Percentiles rank a stretch among this genome's conserved stretches.
phyloP scores from a whole-genome alignment of 2,888 invertebrate genomes.

The Drosophila aldrichi region DNA sequence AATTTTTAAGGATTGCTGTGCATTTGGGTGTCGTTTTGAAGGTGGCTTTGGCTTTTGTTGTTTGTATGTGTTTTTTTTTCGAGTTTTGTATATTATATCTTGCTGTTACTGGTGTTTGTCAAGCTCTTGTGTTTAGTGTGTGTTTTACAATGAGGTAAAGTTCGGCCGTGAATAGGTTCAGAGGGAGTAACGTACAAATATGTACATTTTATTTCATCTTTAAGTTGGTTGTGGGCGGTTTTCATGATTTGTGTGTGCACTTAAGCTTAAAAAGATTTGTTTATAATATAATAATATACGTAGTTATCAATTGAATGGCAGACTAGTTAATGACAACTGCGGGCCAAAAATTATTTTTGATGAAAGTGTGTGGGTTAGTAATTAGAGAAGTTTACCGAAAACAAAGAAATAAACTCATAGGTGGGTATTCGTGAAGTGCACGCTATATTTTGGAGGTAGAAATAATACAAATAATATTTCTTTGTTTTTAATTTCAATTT shows the following conservation, averaged over 20 bases:
- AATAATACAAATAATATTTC: slow-evolving; percentile 9
- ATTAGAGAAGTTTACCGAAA: background rate
- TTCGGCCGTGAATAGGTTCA: slow-evolving; percentile 74
- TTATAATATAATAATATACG: slow-evolving; percentile 21
- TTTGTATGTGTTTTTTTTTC: slow-evolving; percentile 28
- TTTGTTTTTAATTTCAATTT: slow-evolving; percentile 28
- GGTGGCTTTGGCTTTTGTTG: slow-evolving; percentile 37
- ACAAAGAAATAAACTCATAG: background rate
- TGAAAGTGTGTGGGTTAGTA: slow-evolving; percentile 10
- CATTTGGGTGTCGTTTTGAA: slow-evolving; percentile 65
- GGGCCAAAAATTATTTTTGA: slow-evolving; percentile 16
- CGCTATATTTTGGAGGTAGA: slow-evolving; percentile 46
- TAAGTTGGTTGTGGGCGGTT: slow-evolving; percentile 4
- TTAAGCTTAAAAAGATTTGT: slow-evolving; percentile 52
- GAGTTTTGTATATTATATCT: slow-evolving; percentile 27
- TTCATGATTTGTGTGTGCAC: slow-evolving; percentile 50
- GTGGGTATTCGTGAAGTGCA: slow-evolving; percentile 50
- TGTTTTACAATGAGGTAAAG: slow-evolving; percentile 80
- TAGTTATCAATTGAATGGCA: slow-evolving; percentile 25
- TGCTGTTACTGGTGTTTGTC: slow-evolving; percentile 54
- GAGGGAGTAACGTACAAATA: slow-evolving; percentile 67
- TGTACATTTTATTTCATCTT: slow-evolving; percentile 40
- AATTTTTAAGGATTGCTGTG: slow-evolving; percentile 70
- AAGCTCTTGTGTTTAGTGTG: slow-evolving; percentile 50
- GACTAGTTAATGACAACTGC: slow-evolving; percentile 27